Conservation (phyloP, 2,888 invertebrate species). For the Tryphoninae sp. region DNA sequence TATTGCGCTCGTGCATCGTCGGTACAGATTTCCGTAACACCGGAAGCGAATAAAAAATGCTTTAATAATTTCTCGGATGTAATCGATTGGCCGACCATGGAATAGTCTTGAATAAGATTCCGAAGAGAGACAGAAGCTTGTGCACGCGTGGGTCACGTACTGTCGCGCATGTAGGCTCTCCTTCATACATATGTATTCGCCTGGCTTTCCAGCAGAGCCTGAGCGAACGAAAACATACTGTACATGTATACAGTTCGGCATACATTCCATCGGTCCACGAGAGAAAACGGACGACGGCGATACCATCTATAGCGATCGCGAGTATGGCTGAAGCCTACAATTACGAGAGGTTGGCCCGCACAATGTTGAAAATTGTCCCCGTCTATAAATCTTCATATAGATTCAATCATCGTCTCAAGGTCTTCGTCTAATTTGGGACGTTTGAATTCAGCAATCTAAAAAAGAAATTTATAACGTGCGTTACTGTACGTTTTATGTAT, state of each 20-base stretch:
- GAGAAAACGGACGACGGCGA: slow-evolving; percentile 27
- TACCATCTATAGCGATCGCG: neutral
- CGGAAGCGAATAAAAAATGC: neutral
- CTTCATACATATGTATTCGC: slow-evolving; percentile 47
- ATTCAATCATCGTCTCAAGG: slow-evolving; percentile 48
- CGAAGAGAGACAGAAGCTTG: neutral
- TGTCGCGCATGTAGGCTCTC: slow-evolving; percentile 50
- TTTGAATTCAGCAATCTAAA: slow-evolving; percentile 19
- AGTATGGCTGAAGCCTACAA: neutral
- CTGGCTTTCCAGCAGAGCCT: slow-evolving; percentile 27
- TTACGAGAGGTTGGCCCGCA: neutral
- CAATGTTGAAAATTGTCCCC: neutral
- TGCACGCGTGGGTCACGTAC: slow-evolving; percentile 49
- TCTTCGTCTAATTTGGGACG: slow-evolving; percentile 7
- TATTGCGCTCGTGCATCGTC: neutral
- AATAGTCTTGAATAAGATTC: neutral
- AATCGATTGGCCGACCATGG: neutral
- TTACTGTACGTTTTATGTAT: neutral
- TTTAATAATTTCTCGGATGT: neutral
- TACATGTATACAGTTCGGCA: neutral
- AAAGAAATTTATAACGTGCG: neutral
- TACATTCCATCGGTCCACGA: slow-evolving; percentile 15
- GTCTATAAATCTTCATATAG: slow-evolving; percentile 29
- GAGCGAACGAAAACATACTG: neutral
- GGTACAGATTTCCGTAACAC: neutral